Evolutionary conservation across 2,113 vertebrate species (phyloP), one percentile per base, ranked within the genome.

Genomic region (Saccopteryx bilineata): DNA sequence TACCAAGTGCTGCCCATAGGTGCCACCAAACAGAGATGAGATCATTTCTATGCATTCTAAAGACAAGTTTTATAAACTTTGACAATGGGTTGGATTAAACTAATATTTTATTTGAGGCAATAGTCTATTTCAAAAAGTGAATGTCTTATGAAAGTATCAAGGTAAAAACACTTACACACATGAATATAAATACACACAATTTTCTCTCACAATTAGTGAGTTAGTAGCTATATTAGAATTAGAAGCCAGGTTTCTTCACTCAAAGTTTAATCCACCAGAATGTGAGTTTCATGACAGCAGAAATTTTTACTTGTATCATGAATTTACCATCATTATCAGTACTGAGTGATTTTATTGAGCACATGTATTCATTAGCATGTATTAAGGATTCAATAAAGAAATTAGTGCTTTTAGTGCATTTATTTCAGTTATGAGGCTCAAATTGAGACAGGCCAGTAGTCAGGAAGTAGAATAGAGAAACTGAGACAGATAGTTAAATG

Each of bases 211-310:
- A 84, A 84, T 68, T 80, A 79, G 56, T 94, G 48, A 82, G 7
- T 46, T 96, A 72, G 52, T 72, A 91, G 68, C 50, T 93, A 94
- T 9, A 92, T 74, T 61, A 93, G 48, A 94, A 72, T 52, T 94
- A 85, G 52, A 94, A 93, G 87, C 26, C 7, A 93, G 31, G 18
- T 76, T 91, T 93, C 72, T 96, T 93, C 33, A 87, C 54, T 87
- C 17, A 86, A 50, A 94, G 33, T 80, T 87, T 81, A 96, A n/a
- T 90, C 31, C 39, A 82, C 23, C n/a, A 87, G n/a, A 86, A 83
- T 60, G 24, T 85, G 61, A 91, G 39, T 68, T 85, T 28, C 19
- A 72, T 68, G 19, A 88, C 7, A 88, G 50, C 12, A 85, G 52
- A 23, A 61, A 88, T 84, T 88, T 89, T 85, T 48, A 87, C 74